Conservation (phyloP, 2,797 vertebrate species). For the Setipinna tenuifilis region DNA sequence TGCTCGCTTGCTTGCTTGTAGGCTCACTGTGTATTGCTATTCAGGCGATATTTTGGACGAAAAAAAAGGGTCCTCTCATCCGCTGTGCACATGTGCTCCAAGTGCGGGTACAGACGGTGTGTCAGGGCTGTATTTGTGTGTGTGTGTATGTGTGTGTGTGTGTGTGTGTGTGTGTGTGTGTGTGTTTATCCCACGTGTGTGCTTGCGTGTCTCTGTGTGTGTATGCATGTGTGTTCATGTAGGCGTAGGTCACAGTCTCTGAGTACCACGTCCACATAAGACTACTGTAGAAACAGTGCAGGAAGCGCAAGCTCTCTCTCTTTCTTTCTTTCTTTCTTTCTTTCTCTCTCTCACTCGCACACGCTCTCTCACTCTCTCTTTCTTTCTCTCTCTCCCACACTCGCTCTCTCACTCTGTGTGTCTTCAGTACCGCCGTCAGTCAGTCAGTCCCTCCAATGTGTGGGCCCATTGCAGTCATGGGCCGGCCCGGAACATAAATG, state of each 20-base stretch:
- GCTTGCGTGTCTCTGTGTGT: neutral
- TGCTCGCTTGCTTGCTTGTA: conserved; percentile 10
- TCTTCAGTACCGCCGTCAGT: neutral
- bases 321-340: neutral
- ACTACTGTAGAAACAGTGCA: conserved; percentile 45
- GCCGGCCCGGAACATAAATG: conserved; percentile 10
- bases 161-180: conserved; percentile 35
- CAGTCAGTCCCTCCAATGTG: neutral
- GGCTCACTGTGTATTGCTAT: neutral
- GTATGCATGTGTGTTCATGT: conserved; percentile 39
- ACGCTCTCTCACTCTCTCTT: neutral
- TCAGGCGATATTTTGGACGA: neutral
- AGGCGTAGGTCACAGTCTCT: conserved; percentile 66
- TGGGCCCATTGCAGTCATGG: neutral
- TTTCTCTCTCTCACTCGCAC: conserved; percentile 18
- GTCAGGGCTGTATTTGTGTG: neutral
- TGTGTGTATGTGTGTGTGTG: conserved; percentile 17
- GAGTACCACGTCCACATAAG: conserved; percentile 62
- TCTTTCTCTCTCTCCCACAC: neutral
- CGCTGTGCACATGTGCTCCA: neutral
- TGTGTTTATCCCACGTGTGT: neutral
- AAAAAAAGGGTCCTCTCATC: neutral
- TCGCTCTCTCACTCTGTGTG: neutral
- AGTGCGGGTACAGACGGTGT: neutral
- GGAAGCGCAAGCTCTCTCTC: conserved; percentile 23